phyloP scores from a whole-genome alignment of 2,113 vertebrate genomes.

The Onychostoma macrolepis region DNA sequence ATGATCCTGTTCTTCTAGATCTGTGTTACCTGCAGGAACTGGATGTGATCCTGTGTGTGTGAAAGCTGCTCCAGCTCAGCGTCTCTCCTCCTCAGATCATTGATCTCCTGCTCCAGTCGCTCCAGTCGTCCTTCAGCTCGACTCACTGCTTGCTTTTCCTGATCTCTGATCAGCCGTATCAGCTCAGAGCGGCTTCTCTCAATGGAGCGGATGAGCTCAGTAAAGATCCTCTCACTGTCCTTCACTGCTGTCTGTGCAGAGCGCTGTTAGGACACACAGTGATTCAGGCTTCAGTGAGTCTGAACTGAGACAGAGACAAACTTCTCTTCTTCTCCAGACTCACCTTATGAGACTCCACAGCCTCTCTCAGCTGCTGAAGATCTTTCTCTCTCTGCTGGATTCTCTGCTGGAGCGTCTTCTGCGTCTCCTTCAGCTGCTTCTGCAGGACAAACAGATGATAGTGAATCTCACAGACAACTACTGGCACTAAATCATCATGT shows the following conservation, averaged over 20 bases:
- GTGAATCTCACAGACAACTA: too few relatives aligned
- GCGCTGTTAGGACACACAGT: too few relatives aligned
- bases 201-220: slow-evolving; percentile 46
- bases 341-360: too few relatives aligned
- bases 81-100: slow-evolving; percentile 49
- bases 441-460: too few relatives aligned
- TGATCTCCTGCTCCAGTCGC: slow-evolving; percentile 47
- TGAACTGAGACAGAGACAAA: too few relatives aligned
- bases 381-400: too few relatives aligned
- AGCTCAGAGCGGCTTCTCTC: slow-evolving; percentile 48
- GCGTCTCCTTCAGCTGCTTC: too few relatives aligned
- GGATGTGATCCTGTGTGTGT: slow-evolving; percentile 41
- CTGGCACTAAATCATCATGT: too few relatives aligned
- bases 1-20: not conserved
- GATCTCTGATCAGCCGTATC: slow-evolving; percentile 23
- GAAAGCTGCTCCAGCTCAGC: slow-evolving; percentile 52
- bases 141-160: slow-evolving; percentile 36
- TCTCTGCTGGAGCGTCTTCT: too few relatives aligned
- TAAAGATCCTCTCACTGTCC: slow-evolving; percentile 50
- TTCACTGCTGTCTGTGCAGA: not conserved
- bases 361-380: too few relatives aligned
- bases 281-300: too few relatives aligned
- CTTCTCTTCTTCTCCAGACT: too few relatives aligned
- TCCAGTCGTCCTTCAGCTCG: slow-evolving; percentile 36
- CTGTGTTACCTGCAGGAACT: slow-evolving; percentile 42